Conservation (phyloP, 1,140 invertebrate species). For the Delia radicum region DNA sequence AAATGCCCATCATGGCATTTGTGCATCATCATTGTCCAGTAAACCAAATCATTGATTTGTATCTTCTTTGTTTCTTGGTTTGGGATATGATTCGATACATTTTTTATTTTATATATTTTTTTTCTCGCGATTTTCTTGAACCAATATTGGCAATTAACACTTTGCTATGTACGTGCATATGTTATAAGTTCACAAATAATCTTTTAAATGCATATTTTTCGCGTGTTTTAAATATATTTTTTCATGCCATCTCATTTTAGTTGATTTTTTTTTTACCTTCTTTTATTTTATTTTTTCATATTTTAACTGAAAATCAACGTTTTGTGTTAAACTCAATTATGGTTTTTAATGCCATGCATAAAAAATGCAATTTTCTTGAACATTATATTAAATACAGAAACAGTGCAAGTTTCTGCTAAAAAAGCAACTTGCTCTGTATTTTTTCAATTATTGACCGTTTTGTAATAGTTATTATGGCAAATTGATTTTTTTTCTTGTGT, state of each 20-base stretch:
- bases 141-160: constrained; percentile 21
- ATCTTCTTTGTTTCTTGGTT: no score
- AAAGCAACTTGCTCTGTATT: background rate
- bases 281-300: background rate
- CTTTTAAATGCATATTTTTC: background rate
- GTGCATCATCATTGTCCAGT: background rate
- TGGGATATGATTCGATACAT: no score
- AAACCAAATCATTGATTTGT: background rate
- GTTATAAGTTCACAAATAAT: background rate
- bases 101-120: no score
- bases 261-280: background rate
- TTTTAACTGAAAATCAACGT: background rate
- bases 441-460: background rate
- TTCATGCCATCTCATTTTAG: background rate
- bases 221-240: background rate
- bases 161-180: constrained; percentile 10
- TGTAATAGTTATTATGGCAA: background rate
- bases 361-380: background rate
- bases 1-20: background rate
- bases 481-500: background rate
- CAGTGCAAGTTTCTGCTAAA: background rate
- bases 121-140: background rate
- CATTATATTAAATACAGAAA: background rate
- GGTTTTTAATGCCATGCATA: background rate
- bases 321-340: background rate